Percentiles rank a stretch among this genome's conserved stretches.
Conservation (phyloP, 2,888 invertebrate species). For the Dascillus cervinus region DNA sequence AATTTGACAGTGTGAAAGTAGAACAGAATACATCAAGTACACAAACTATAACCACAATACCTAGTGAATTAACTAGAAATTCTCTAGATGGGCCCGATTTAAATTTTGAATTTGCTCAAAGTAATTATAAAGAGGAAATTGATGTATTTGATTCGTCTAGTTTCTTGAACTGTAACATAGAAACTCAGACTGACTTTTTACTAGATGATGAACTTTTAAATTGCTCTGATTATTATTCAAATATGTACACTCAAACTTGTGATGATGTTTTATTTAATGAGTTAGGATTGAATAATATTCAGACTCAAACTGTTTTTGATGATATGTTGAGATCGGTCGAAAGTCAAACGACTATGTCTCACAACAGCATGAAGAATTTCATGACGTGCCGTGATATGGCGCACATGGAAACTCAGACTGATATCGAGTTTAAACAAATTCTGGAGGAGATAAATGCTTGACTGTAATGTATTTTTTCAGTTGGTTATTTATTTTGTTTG, state of each 20-base stretch:
- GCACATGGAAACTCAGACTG: slow-evolving; percentile 50
- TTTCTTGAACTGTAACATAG: slow-evolving; percentile 47
- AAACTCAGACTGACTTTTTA: slow-evolving; percentile 53
- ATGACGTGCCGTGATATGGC: slow-evolving; percentile 34
- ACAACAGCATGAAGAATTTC: slow-evolving; percentile 19
- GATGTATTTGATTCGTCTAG: slow-evolving; percentile 28
- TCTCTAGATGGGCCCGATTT: slow-evolving; percentile 33
- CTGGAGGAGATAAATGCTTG: slow-evolving; percentile 40
- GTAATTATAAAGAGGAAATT: slow-evolving; percentile 21
- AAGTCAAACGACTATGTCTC: slow-evolving; percentile 47
- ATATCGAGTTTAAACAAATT: slow-evolving; percentile 38
- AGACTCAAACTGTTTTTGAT: slow-evolving; percentile 55
- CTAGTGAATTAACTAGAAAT: slow-evolving; percentile 17
- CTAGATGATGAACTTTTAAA: slow-evolving; percentile 34
- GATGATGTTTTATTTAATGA: slow-evolving; percentile 45
- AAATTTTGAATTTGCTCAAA: slow-evolving; percentile 21
- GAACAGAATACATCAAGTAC: slow-evolving; percentile 31
- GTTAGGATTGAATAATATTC: too few species aligned
- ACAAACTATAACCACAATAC: slow-evolving; percentile 26
- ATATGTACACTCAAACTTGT: slow-evolving; percentile 41
- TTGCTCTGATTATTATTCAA: slow-evolving; percentile 33
- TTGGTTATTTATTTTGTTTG: slow-evolving; percentile 11
- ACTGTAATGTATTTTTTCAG: slow-evolving; percentile 29
- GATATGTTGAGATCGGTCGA: slow-evolving; percentile 52
- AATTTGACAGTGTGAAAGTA: slow-evolving; percentile 17